Base-by-base conservation (phyloP, 2,888 invertebrate genomes). In the Euplexia lucipara region DNA sequence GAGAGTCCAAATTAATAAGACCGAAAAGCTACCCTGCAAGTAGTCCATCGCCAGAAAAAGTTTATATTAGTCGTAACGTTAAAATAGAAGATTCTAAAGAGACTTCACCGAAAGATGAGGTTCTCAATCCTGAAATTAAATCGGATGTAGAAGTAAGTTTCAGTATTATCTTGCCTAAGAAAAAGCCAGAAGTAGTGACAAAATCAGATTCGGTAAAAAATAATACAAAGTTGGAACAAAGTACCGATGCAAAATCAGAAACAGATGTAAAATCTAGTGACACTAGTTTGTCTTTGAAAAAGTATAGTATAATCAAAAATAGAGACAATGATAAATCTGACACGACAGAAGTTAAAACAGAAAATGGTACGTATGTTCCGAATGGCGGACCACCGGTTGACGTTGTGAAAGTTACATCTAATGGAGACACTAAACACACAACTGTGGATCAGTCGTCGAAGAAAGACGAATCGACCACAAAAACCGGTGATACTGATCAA, bases 1-100 rank as follows among this genome's bases (percentile, higher is more conserved):
- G 89, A 62, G 95, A 95, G 83, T 95, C 95, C 1, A 93, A 91
- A 81, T 86, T 96, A 48, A 90, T 95, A 63, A 92, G 96, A 30
- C 96, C 96, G 18, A 96, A 96, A 82, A 96, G 96, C 86, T 96
- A 96, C 84, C 96, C 96, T n/a, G 92, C 92, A 7, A 90, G 91
- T 77, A 93, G 90, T 78, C 91, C 92, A 20, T 92, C 92, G 8
- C 94, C 94, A 26, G 95, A 95, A 81, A 95, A 95, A 84, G 84
- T 90, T 22, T 91, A 89, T 73, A 63, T 90, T 34, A 88, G 74
- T 72, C 90, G 91, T 39, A 88, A 81, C 57, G 58, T 77, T 48
- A 90, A 89, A 75, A 90, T 86, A 71, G 90, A 92, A 48, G 90
- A 91, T 54, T 39, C 67, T 48, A 86, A 86, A 75, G 83, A 71